A percentile compares a stretch with the other conserved stretches of the same genome.
Evolutionary conservation across 2,113 vertebrate species (phyloP).

Genomic region (Panthera tigris): DNA sequence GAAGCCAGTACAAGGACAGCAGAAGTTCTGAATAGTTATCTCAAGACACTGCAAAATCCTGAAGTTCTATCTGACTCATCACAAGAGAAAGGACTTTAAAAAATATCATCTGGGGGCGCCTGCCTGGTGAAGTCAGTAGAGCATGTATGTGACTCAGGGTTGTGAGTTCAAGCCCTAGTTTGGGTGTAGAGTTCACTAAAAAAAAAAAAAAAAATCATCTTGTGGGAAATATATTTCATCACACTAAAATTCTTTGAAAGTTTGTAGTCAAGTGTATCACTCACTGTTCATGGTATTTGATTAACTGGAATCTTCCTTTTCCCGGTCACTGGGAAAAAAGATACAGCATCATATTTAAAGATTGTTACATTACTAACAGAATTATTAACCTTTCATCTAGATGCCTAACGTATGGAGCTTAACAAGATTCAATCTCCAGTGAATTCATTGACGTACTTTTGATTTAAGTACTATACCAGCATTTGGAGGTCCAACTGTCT

Average conservation of each 20-base stretch:
- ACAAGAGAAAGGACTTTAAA: not conserved
- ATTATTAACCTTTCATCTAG: not conserved
- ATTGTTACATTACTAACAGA: not conserved
- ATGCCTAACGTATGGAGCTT: not conserved
- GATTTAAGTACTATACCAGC: not conserved
- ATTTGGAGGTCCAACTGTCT: not conserved
- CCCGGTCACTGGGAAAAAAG: not conserved
- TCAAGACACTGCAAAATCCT: not conserved
- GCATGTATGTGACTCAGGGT: not conserved
- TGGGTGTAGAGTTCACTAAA: not conserved
- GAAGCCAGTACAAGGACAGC: not conserved
- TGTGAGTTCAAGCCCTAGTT: not conserved
- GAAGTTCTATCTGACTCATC: not conserved
- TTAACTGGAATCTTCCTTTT: not conserved
- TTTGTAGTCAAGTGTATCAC: not conserved
- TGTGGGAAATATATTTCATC: not conserved
- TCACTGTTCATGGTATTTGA: not conserved
- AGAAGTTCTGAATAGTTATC: not conserved
- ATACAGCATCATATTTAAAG: not conserved
- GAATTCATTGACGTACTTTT: not conserved
- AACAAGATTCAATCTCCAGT: not conserved
- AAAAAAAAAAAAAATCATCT: not conserved
- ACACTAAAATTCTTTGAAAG: conserved; percentile 17
- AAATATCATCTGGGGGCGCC: not conserved
- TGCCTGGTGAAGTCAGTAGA: not conserved